Evolutionary conservation across 1,140 invertebrate species (phyloP).

Genomic region (Drosophila elegans): DNA sequence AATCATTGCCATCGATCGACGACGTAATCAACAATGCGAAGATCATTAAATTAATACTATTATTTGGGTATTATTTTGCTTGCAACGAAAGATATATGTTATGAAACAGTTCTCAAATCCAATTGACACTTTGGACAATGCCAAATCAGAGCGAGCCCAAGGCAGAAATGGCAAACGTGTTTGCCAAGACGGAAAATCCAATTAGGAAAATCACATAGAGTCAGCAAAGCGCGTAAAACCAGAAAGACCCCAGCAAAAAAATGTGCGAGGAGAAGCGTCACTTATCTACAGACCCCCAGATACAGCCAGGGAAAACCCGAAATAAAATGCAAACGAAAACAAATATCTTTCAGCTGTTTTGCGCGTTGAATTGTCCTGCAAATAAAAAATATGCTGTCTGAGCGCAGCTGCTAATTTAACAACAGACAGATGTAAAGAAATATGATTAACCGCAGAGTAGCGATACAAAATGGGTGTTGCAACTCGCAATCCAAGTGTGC

Average conservation of each 20-base stretch:
- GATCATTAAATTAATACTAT: constrained; percentile 40
- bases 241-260: constrained; percentile 20
- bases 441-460: constrained; percentile 70
- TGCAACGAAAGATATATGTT: constrained; percentile 12
- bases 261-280: constrained; percentile 7
- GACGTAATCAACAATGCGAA: constrained; percentile 37
- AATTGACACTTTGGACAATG: constrained; percentile 47
- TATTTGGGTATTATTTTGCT: constrained; percentile 18
- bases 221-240: constrained; percentile 24
- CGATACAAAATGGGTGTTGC: constrained; percentile 75
- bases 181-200: constrained; percentile 51
- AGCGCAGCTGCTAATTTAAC: constrained; percentile 69
- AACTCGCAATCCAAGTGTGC: constrained; percentile 55
- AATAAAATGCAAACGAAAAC: background rate
- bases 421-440: constrained; percentile 39
- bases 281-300: constrained; percentile 22
- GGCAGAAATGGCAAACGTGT: constrained; percentile 15
- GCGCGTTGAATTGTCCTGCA: constrained; percentile 47
- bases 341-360: constrained; percentile 9
- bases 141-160: constrained; percentile 18
- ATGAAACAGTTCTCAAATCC: constrained; percentile 47
- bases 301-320: constrained; percentile 5
- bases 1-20: constrained; percentile 41
- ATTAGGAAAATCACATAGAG: constrained; percentile 49
- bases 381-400: constrained; percentile 24